These are phyloP conservation scores for Hyperoplus lanceolatus DNA, from an alignment of 2,797 vertebrate species.

Conservation along the genomic window DNA sequence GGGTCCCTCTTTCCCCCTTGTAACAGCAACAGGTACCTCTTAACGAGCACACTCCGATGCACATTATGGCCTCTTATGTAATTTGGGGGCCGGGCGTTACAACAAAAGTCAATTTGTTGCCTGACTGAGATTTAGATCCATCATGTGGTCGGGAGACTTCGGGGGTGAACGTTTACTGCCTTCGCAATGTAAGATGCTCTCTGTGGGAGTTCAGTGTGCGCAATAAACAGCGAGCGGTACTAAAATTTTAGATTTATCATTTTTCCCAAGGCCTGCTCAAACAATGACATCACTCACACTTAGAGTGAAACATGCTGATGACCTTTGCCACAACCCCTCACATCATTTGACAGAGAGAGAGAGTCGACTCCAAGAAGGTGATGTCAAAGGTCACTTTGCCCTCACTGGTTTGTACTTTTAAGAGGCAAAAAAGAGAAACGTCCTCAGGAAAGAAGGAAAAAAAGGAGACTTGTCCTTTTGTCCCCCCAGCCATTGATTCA, in stretches of 20 bases:
- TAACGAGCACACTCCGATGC: slow-evolving; percentile 78
- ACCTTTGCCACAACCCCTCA: slow-evolving; percentile 81
- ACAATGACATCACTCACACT: slow-evolving; percentile 79
- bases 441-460: slow-evolving; percentile 62
- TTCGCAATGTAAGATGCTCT: too few relatives aligned
- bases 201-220: neutral
- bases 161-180: too few relatives aligned
- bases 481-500: slow-evolving; percentile 77
- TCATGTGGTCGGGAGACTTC: neutral
- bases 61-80: slow-evolving; percentile 71
- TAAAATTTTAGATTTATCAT: slow-evolving; percentile 45
- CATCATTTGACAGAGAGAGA: slow-evolving; percentile 62
- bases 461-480: slow-evolving; percentile 82
- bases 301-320: slow-evolving; percentile 64
- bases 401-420: slow-evolving; percentile 82
- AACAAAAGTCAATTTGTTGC: slow-evolving; percentile 72
- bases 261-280: slow-evolving; percentile 57
- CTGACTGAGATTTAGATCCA: slow-evolving; percentile 55
- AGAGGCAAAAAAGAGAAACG: slow-evolving; percentile 60
- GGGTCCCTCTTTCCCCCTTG: slow-evolving; percentile 60
- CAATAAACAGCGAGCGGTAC: neutral
- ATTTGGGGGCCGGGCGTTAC: slow-evolving; percentile 56
- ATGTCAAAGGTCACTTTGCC: slow-evolving; percentile 83
- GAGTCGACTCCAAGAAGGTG: slow-evolving; percentile 71
- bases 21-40: slow-evolving; percentile 78